A percentile compares a stretch with the other conserved stretches of the same genome.
Conservation (phyloP, 1,140 invertebrate species). For the Parasteatoda tepidariorum region DNA sequence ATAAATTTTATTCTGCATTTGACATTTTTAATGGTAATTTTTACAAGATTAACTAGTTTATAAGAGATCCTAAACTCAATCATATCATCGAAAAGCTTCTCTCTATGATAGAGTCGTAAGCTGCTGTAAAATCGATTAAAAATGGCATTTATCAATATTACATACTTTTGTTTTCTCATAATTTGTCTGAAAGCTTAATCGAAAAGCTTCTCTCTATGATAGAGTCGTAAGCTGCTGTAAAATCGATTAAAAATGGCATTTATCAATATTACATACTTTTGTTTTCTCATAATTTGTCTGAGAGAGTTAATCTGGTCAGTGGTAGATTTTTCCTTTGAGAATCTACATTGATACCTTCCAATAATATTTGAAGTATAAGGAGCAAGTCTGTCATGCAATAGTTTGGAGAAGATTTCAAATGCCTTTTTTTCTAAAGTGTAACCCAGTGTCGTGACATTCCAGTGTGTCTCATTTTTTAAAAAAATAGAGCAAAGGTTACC, state of each 20-base stretch:
- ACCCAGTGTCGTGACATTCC: not conserved
- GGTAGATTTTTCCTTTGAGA: constrained; percentile 8
- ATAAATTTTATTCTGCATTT: not conserved
- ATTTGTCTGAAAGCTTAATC: constrained; percentile 37
- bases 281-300: constrained; percentile 44
- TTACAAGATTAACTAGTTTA: not conserved
- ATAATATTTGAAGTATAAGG: constrained; percentile 8
- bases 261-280: constrained; percentile 6
- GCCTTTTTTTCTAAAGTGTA: not conserved
- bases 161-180: constrained; percentile 33
- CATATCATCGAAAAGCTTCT: not conserved
- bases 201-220: too few relatives aligned
- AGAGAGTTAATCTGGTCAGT: not conserved
- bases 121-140: not conserved
- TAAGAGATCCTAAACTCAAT: not conserved
- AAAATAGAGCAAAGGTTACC: not conserved
- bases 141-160: too few relatives aligned
- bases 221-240: too few relatives aligned
- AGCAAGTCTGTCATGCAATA: not conserved
- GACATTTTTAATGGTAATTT: not conserved
- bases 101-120: not conserved
- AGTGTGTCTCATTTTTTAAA: constrained; percentile 5
- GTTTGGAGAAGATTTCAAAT: not conserved
- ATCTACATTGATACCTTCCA: constrained; percentile 12
- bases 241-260: not conserved